Evolutionary conservation across 2,888 invertebrate species (phyloP), one percentile per base, ranked within the genome.

Genomic region (Pherbina coryleti): DNA sequence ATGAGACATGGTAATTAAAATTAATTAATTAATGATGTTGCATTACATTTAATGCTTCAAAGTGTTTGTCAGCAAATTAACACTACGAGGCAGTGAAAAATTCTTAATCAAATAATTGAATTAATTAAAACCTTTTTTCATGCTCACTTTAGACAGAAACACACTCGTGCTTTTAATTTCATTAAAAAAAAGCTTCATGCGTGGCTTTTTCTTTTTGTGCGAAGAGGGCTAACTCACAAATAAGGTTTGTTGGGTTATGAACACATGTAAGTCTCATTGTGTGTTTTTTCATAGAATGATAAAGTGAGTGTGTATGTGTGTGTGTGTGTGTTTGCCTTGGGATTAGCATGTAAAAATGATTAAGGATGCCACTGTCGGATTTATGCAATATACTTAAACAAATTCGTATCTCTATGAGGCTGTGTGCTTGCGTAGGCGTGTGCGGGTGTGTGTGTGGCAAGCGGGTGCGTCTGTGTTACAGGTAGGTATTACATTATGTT

Each of bases 301-400:
- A n/a, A n/a, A 3, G 17, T 3, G 53, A 14, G 19, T 22, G 60
- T 60, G 25, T 31, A 8, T 31, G 14, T 31, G 44, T 19, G 3
- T 67, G 19, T 67, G 19, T 31, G 8, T 11, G 5, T 19, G 4
- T 69, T 44, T 51, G 51, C 22, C 25, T 28, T 34, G 66, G 19
- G 44, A 67, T 67, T 44, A 19, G 7, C 44, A 67, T 67, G 67
- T 67, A 44, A 44, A 67, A 44, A 67, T 67, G 67, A 67, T 67
- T 69, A 69, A 49, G 69, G 69, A 49, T 69, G 44, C 69, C 49
- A 49, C 19, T 44, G 14, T 69, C 25, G 34, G 34, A 34, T n/a
- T 66, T 57, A 57, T 25, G 22, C 4, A 37, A 14, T n/a, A 37
- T 34, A 66, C 64, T n/a, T 31, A 28, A 11, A 5, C 2, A 9